These are phyloP conservation scores for Eurytoma adleriae DNA, from an alignment of 2,888 invertebrate species.

Conservation along the genomic window DNA sequence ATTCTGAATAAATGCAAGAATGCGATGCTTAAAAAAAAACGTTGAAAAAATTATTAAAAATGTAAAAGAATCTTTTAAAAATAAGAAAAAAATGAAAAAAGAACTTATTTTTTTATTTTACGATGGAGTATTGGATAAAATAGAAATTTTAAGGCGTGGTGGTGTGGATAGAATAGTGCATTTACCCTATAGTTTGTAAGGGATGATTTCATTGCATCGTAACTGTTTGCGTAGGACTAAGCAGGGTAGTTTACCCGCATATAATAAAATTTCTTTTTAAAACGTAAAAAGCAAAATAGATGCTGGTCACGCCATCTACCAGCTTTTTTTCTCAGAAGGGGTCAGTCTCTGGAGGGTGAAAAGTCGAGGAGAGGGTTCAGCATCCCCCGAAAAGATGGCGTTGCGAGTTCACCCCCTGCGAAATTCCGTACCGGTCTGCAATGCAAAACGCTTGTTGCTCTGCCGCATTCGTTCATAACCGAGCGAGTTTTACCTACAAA, in stretches of 20 bases:
- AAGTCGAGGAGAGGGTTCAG: slow-evolving; percentile 59
- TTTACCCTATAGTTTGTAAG: too few species aligned
- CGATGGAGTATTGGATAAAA: too few species aligned
- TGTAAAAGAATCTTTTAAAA: slow-evolving; percentile 7
- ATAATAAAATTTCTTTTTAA: background rate
- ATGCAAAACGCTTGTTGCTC: slow-evolving; percentile 38
- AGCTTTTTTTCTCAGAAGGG: slow-evolving; percentile 63
- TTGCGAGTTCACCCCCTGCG: slow-evolving; percentile 54
- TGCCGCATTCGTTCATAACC: slow-evolving; percentile 2
- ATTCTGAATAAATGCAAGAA: background rate
- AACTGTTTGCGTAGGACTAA: too few species aligned
- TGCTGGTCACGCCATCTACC: slow-evolving; percentile 65
- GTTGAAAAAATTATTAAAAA: background rate
- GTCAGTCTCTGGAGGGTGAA: slow-evolving; percentile 54
- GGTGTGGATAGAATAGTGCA: too few species aligned
- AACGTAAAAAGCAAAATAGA: slow-evolving; percentile 4
- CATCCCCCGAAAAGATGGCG: slow-evolving; percentile 67
- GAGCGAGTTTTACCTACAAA: slow-evolving; percentile 16
- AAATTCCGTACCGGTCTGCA: background rate
- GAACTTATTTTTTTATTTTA: background rate
- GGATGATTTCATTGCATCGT: too few species aligned
- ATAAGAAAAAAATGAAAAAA: slow-evolving; percentile 3
- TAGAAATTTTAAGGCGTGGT: too few species aligned
- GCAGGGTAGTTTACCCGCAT: background rate
- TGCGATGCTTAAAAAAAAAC: background rate